Base-by-base conservation (phyloP, 2,113 vertebrate species). In the Colistium nudipinnis region DNA sequence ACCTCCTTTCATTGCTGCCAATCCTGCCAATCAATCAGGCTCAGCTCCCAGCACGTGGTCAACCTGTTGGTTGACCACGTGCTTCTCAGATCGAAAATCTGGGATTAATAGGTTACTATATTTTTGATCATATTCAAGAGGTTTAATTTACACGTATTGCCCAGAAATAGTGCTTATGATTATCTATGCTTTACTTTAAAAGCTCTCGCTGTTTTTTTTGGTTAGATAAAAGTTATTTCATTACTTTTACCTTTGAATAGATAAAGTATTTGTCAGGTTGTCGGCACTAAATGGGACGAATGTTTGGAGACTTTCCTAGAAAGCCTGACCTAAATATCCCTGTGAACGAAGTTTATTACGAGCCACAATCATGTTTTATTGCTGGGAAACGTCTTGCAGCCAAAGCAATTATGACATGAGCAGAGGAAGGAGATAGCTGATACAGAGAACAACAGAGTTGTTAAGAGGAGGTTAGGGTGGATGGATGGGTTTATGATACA, bases 1-100 rank as follows among this genome's bases (percentile, higher is more conserved):
- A 16, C n/a, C 54, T 48, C 22, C 28, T 24, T 41, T 57, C 24
- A 62, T 47, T 44, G 73, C n/a, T n/a, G n/a, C n/a, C n/a, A n/a
- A n/a, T n/a, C 44, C 70, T 45, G 69, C 25, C 39, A 2, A 10
- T 68, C 63, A 45, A 22, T 57, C 63, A 19, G 49, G 30, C 49
- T 47, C 49, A 22, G 31, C 22, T 36, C 16, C 17, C 25, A 19
- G 20, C n/a, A 30, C 51, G 33, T 9, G 13, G 13, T 64, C 55
- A 64, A 64, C 19, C 24, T 27, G 60, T 20, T 38, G n/a, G 25
- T 3, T 44, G 52, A n/a, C n/a, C n/a, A n/a, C n/a, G 33, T 19
- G 11, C 33, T 41, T 10, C 20, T 35, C 31, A 39, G 6, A 38
- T 1, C 43, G n/a, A n/a, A n/a, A 53, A 22, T 16, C 28, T 14